Conservation (phyloP, 1,140 invertebrate species). For the Anastatus disparis region DNA sequence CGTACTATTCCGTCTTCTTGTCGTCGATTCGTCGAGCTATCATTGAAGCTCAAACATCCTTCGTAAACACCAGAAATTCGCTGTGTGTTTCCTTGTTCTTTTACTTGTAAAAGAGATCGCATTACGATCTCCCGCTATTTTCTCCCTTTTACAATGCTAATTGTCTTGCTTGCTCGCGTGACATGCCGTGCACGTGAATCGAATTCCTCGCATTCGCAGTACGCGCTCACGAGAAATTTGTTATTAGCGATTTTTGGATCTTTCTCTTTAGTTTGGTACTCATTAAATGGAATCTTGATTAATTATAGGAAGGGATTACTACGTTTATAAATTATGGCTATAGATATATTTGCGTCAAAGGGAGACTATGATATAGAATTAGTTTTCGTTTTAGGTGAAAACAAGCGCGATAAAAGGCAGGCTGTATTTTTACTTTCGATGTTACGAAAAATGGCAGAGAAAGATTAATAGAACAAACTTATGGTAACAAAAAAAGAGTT, state of each 20-base stretch:
- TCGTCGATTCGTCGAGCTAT: not conserved
- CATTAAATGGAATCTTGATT: conserved; percentile 32
- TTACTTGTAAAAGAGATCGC: conserved; percentile 8
- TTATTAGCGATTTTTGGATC: conserved; percentile 30
- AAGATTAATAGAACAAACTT: conserved; percentile 19
- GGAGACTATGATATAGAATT: too few relatives aligned
- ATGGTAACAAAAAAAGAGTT: conserved; percentile 1
- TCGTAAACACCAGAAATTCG: too few relatives aligned
- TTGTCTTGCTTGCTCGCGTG: not conserved
- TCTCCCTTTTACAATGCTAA: not conserved
- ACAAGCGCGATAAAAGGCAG: not conserved
- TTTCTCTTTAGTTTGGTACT: not conserved
- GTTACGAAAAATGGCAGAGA: too few relatives aligned
- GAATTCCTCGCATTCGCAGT: conserved; percentile 9
- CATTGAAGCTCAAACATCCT: too few relatives aligned
- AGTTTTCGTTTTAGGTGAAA: not conserved
- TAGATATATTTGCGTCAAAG: too few relatives aligned
- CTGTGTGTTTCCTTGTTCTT: too few relatives aligned
- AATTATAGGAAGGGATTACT: too few relatives aligned
- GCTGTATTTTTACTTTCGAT: too few relatives aligned
- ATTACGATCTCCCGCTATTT: not conserved
- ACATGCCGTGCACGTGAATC: too few relatives aligned
- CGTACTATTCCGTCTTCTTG: too few relatives aligned
- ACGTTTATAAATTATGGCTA: too few relatives aligned
- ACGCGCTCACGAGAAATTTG: conserved; percentile 24